phyloP scores from a whole-genome alignment of 2,888 invertebrate species.

The Phaedon cochleariae region DNA sequence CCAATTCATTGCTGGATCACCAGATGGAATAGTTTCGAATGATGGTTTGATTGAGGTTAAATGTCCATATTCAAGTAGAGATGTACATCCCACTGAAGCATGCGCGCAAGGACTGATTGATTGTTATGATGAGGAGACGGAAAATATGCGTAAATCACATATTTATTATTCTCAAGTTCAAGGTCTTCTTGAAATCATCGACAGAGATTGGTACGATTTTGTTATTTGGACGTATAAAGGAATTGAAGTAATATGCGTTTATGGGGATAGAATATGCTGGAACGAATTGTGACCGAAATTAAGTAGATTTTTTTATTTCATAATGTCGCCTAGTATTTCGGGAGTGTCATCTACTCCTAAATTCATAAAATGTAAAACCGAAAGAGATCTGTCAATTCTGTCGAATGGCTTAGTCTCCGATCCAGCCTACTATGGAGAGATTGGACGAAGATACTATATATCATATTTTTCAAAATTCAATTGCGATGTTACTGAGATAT shows the following conservation, averaged over 20 bases:
- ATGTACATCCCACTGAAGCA: background rate
- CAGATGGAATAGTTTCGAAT: background rate
- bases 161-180: slow-evolving; percentile 18
- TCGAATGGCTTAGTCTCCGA: slow-evolving; percentile 11
- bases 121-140: background rate
- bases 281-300: background rate
- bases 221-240: background rate
- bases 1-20: background rate
- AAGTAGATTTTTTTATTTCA: slow-evolving; percentile 8
- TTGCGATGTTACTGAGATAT: slow-evolving; percentile 10
- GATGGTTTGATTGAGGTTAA: background rate
- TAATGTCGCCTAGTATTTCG: background rate
- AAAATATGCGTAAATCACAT: background rate
- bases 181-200: slow-evolving; percentile 11
- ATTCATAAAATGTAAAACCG: background rate
- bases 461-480: slow-evolving; percentile 4
- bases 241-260: background rate
- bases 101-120: background rate
- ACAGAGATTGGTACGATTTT: slow-evolving; percentile 13
- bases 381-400: background rate
- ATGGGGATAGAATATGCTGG: slow-evolving; percentile 1
- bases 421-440: background rate
- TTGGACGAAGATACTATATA: slow-evolving; percentile 9
- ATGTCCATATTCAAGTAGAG: background rate
- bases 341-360: background rate